phyloP scores from a whole-genome alignment of 2,888 invertebrate species.

The Watsonalla binaria region DNA sequence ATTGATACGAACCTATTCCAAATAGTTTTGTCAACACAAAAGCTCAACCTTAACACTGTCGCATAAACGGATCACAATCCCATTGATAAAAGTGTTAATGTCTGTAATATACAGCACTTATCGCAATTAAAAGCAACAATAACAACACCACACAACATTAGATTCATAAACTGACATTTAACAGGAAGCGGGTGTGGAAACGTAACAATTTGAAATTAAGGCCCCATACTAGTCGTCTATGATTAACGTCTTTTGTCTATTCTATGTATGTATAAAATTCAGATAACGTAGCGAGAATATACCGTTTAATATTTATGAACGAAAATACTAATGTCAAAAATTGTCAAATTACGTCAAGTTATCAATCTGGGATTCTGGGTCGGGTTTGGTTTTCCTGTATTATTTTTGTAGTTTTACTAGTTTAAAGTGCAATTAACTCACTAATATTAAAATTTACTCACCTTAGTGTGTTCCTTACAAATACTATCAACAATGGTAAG shows the following conservation, averaged over 20 bases:
- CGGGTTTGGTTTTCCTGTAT: conserved; percentile 34
- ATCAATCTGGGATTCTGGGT: conserved; percentile 30
- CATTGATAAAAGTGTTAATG: conserved; percentile 51
- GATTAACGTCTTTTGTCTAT: not conserved
- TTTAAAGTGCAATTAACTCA: conserved; percentile 13
- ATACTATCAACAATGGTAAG: conserved; percentile 43
- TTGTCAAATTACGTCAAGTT: conserved; percentile 34
- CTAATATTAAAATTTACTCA: conserved; percentile 15
- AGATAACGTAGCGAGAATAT: not conserved
- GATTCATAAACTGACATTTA: conserved; percentile 52
- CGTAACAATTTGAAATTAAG: conserved; percentile 20
- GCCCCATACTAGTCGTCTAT: conserved; percentile 16
- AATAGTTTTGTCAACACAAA: conserved; percentile 25
- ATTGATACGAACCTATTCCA: conserved; percentile 37
- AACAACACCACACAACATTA: conserved; percentile 68
- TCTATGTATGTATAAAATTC: not conserved
- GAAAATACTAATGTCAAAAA: conserved; percentile 1
- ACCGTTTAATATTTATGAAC: conserved; percentile 6
- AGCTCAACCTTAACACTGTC: conserved; percentile 20
- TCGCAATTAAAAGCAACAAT: conserved; percentile 55
- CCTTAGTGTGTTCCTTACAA: conserved; percentile 17
- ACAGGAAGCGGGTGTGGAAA: conserved; percentile 32
- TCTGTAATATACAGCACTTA: conserved; percentile 41
- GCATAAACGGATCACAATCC: conserved; percentile 35
- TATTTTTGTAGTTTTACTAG: conserved; percentile 15